Conservation (phyloP, 2,113 vertebrate genomes). For the Serilophus lunatus region DNA sequence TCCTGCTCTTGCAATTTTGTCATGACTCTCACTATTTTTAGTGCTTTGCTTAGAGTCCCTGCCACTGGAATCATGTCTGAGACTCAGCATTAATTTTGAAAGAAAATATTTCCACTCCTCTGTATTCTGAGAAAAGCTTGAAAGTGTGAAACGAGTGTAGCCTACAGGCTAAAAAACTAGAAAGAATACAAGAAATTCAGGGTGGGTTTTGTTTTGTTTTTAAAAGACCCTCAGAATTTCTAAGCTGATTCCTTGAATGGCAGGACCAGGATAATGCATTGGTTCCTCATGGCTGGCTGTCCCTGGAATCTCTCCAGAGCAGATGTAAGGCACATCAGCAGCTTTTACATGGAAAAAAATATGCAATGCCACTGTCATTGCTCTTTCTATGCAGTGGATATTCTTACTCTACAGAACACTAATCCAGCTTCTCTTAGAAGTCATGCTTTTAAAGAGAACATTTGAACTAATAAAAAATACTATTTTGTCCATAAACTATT, state of each 20-base stretch:
- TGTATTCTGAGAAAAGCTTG: not conserved
- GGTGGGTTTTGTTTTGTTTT: not conserved
- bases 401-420: not conserved
- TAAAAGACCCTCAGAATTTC: not conserved
- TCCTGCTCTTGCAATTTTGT: conserved; percentile 55
- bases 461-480: not conserved
- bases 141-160: not conserved
- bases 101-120: not conserved
- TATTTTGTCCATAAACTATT: not conserved
- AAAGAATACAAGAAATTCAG: not conserved
- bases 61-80: not conserved
- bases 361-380: not conserved
- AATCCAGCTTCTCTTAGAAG: not conserved
- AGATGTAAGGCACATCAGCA: not conserved
- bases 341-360: not conserved
- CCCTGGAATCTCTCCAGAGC: not conserved
- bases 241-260: not conserved
- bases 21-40: conserved; percentile 44
- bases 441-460: not conserved
- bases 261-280: not conserved
- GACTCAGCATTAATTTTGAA: conserved; percentile 24
- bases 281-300: not conserved
- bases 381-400: not conserved
- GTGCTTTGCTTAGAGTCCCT: conserved; percentile 1
- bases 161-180: not conserved